Evolutionary conservation across 2,888 invertebrate species (phyloP), one percentile per base, ranked within the genome.

Genomic region (Chymomyza caudatula): DNA sequence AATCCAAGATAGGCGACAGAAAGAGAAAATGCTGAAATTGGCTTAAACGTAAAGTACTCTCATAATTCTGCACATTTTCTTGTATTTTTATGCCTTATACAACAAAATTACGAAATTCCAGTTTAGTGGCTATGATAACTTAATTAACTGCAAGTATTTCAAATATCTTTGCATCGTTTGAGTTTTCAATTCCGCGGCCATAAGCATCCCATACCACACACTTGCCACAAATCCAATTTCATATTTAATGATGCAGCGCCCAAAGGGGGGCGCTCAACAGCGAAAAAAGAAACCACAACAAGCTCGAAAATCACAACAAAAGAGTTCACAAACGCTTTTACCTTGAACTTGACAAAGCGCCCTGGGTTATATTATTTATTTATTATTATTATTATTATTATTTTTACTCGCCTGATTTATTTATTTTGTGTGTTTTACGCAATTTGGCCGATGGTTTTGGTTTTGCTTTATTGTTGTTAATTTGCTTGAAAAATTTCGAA

Each of bases 311-410:
- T 13, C 23, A 13, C 51, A 51, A 51, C 13, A 22, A 22, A 51
- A 19, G 8, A 20, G 19, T 19, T 51, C 22, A 13, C 13, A 19
- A 51, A 11, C 51, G 8, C 4, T 11, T 51, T 51, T 51, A 51
- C 51, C 51, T 51, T 51, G 51, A 51, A 51, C 51, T 51, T 51
- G 51, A 51, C 51, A 51, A 51, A 51, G 51, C 19, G 51, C 19
- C 15, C 51, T 20, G 51, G 19, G 13, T 13, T 19, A 20, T 22
- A 19, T 13, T 51, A 20, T 51, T 51, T 51, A 19, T 19, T 51
- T 19, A 15, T 49, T 15, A 19, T 51, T 51, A 13, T 51, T 51
- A 20, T 51, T 51, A 19, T 19, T 20, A 13, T 20, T 13, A 20
- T 51, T 1, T 51, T 22, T 51, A 13, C 8, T 51, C 22, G 20